Conservation (phyloP, 2,113 vertebrate species). For the Mohoua ochrocephala region DNA sequence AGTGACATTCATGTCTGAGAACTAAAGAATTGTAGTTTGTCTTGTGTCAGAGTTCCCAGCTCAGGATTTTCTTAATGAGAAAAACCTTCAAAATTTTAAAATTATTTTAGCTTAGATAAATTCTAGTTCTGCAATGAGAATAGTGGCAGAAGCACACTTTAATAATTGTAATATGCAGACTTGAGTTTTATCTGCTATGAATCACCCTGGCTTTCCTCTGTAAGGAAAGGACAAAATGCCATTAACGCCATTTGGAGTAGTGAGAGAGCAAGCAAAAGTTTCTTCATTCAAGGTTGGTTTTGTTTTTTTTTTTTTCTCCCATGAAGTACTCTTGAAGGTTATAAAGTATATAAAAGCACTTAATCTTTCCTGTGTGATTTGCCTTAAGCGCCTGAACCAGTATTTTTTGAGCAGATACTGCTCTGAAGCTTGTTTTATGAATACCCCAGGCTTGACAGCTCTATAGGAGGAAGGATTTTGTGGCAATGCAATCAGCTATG, state of each 20-base stretch:
- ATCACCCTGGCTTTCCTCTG: neutral
- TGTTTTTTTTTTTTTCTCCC: neutral
- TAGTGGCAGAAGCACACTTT: neutral
- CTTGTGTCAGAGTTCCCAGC: neutral
- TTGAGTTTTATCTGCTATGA: neutral
- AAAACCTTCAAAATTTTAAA: neutral
- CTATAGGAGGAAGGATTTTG: constrained; percentile 14
- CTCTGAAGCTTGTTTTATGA: neutral
- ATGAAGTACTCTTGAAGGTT: neutral
- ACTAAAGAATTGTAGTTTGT: neutral
- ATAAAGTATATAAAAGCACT: neutral
- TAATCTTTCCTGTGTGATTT: neutral
- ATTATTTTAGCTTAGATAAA: fast-evolving
- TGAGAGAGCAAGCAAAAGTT: neutral
- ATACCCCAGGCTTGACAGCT: neutral
- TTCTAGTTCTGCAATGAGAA: neutral
- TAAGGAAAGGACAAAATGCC: neutral
- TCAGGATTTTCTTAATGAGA: neutral
- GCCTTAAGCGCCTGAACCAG: neutral
- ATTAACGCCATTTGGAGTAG: neutral
- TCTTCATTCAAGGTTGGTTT: neutral
- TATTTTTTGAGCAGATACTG: neutral
- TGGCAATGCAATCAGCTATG: neutral
- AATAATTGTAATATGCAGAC: neutral
- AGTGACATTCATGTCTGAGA: neutral